A percentile compares a stretch with the other conserved stretches of the same genome.
Evolutionary conservation across 2,113 vertebrate species (phyloP).

Genomic region (Gallinago media): DNA sequence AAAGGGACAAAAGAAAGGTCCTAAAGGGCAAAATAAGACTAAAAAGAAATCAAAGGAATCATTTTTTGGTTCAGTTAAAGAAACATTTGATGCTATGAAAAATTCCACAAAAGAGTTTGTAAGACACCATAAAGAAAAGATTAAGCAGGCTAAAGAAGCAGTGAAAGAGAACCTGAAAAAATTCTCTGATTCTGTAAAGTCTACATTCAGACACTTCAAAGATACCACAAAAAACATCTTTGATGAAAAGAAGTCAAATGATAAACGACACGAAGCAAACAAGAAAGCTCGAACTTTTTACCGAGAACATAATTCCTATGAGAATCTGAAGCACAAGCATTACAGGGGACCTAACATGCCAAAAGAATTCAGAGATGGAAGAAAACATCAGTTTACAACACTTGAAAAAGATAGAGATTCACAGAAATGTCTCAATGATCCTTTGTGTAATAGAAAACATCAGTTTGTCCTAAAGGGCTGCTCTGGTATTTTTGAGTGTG

Average conservation of each 20-base stretch:
- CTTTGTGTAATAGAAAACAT: slow-evolving; percentile 56
- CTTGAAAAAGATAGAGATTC: slow-evolving; percentile 61
- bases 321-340: slow-evolving; percentile 37
- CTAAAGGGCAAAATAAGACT: slow-evolving; percentile 78
- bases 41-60: slow-evolving; percentile 83
- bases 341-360: slow-evolving; percentile 43
- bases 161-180: slow-evolving; percentile 96
- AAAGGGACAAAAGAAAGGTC: slow-evolving; percentile 61
- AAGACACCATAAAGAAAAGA: slow-evolving; percentile 97
- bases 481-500: slow-evolving; percentile 86
- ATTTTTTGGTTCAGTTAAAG: slow-evolving; percentile 89
- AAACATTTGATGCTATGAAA: slow-evolving; percentile 96
- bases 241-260: slow-evolving; percentile 79
- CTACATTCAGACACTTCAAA: slow-evolving; percentile 93
- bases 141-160: slow-evolving; percentile 96
- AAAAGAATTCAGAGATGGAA: slow-evolving; percentile 67
- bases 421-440: slow-evolving; percentile 64
- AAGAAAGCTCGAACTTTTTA: slow-evolving; percentile 70
- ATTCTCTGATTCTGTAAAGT: slow-evolving; percentile 96
- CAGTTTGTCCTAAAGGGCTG: slow-evolving; percentile 80
- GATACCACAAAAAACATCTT: slow-evolving; percentile 88
- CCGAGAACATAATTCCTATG: slow-evolving; percentile 56
- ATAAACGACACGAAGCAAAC: slow-evolving; percentile 66
- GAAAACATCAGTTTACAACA: slow-evolving; percentile 59
- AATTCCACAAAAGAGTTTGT: slow-evolving; percentile 98